These are phyloP conservation scores for Muscina levida DNA, from an alignment of 2,888 invertebrate species.

Conservation along the genomic window DNA sequence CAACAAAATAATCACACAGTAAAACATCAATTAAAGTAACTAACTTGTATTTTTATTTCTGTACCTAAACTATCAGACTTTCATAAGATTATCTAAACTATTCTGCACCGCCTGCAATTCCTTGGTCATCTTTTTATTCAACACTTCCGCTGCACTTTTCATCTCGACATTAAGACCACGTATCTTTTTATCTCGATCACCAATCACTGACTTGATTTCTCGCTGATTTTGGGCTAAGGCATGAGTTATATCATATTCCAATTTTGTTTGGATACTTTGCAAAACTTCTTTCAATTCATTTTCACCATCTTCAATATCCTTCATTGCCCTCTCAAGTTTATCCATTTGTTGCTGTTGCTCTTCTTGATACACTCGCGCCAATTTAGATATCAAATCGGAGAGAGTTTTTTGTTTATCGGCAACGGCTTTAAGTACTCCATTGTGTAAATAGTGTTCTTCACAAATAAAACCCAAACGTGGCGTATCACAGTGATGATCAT, in stretches of 20 bases:
- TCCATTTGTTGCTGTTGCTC: slow-evolving; percentile 10
- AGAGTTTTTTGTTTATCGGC: not conserved
- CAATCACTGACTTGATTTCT: slow-evolving; percentile 8
- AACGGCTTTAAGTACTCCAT: not conserved
- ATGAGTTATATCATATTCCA: slow-evolving; percentile 29
- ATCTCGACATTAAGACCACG: not conserved
- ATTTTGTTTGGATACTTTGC: slow-evolving; percentile 14
- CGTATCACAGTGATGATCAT: not conserved
- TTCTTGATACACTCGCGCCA: not conserved
- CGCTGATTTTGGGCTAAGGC: slow-evolving; percentile 13
- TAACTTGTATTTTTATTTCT: no score
- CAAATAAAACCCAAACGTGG: slow-evolving; percentile 28
- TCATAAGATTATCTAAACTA: not conserved
- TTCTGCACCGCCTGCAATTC: not conserved
- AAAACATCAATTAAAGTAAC: no score
- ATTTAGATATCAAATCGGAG: not conserved
- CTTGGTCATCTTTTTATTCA: not conserved
- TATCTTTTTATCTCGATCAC: not conserved
- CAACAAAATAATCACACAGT: no score
- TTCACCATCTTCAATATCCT: not conserved
- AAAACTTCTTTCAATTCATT: not conserved
- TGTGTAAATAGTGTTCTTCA: slow-evolving; percentile 27
- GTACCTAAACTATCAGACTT: not conserved
- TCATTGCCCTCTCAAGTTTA: not conserved
- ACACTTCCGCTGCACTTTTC: not conserved